These are phyloP conservation scores for Pardosa pseudoannulata DNA, from an alignment of 2,888 invertebrate species.

Conservation along the genomic window DNA sequence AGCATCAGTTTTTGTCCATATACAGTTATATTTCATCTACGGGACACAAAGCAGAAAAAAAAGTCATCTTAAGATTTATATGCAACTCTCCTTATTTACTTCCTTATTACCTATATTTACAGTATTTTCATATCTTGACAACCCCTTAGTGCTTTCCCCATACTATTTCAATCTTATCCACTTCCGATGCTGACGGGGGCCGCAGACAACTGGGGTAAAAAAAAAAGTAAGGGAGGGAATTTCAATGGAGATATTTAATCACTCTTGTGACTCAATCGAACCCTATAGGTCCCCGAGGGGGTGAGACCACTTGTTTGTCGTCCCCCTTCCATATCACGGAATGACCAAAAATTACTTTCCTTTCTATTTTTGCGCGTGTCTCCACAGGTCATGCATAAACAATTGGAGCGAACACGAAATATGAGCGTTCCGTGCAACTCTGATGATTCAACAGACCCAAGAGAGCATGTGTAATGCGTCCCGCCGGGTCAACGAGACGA, in stretches of 20 bases:
- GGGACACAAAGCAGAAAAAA: no score
- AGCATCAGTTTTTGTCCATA: no score
- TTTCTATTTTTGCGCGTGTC: constrained; percentile 19
- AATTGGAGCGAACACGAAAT: constrained; percentile 66
- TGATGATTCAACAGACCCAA: constrained; percentile 30
- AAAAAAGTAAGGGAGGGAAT: background rate
- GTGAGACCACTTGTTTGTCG: constrained; percentile 64
- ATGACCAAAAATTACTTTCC: constrained; percentile 34
- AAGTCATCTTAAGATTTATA: no score
- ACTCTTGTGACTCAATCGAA: constrained; percentile 1
- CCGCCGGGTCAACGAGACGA: background rate
- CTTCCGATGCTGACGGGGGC: background rate
- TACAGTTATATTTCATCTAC: no score
- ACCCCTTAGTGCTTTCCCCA: background rate
- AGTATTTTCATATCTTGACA: background rate
- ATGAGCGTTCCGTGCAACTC: constrained; percentile 62
- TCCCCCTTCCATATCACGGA: constrained; percentile 66
- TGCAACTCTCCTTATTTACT: no score
- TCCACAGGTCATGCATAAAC: constrained; percentile 68
- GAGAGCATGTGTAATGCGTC: background rate
- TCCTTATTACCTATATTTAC: no score
- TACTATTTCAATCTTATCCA: background rate
- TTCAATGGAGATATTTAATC: constrained; percentile 15
- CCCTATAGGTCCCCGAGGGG: constrained; percentile 11
- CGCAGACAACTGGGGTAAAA: background rate